Evolutionary conservation across 2,113 vertebrate genomes (phyloP).

Genomic region (Aplodontia rufa): DNA sequence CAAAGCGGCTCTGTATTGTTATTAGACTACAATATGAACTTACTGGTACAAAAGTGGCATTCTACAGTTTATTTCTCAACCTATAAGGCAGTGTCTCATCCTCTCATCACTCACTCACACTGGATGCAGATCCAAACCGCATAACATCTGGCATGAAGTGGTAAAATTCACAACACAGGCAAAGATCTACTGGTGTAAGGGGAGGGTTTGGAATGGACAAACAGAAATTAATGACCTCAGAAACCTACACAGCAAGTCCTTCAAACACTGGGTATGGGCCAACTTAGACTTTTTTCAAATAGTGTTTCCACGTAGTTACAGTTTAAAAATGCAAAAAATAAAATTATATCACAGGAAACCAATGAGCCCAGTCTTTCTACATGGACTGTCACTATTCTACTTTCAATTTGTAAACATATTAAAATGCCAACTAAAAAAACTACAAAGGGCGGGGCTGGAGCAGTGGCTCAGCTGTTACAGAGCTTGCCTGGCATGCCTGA

Average conservation of each 20-base stretch:
- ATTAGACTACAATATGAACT: not conserved
- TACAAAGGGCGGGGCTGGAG: too few relatives aligned
- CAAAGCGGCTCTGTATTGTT: not conserved
- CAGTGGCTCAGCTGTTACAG: too few relatives aligned
- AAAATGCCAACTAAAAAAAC: not conserved
- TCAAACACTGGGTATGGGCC: not conserved
- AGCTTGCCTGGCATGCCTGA: too few relatives aligned
- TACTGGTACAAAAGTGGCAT: not conserved
- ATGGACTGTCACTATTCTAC: not conserved
- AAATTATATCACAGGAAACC: not conserved
- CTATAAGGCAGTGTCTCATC: not conserved
- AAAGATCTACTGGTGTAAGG: not conserved
- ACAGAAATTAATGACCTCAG: not conserved
- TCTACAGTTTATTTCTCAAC: not conserved
- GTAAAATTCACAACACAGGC: slow-evolving; percentile 1
- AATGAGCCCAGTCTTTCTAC: not conserved
- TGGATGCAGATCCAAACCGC: slow-evolving; percentile 52
- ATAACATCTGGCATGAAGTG: slow-evolving; percentile 14
- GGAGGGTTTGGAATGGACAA: not conserved
- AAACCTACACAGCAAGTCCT: not conserved
- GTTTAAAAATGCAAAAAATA: slow-evolving; percentile 27
- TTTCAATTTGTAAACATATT: not conserved
- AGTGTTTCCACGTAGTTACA: not conserved
- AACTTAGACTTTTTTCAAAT: not conserved
- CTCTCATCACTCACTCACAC: not conserved